Evolutionary conservation across 2,888 invertebrate genomes (phyloP), one percentile per base, ranked within the genome.

Genomic region (Halocaridina rubra): DNA sequence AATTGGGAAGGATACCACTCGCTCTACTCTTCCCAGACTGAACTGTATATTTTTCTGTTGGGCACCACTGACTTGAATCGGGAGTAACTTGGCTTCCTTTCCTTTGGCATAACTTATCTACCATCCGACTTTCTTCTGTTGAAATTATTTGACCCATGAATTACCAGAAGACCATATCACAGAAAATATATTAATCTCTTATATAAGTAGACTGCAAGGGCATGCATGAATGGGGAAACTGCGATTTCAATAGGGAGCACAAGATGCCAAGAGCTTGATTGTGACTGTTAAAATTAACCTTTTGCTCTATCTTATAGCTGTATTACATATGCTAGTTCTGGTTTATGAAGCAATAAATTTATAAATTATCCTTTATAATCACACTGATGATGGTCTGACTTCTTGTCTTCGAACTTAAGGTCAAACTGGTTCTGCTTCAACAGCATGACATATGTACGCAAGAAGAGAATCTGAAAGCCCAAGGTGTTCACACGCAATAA

Each of bases 81-180:
- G 81, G 81, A n/a, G 76, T 29, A 33, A 81, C 53, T 69, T 81
- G 76, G 53, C 76, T 81, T 74, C 72, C 67, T 3, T 53, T 16
- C 30, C 59, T 67, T 57, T 32, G 53, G 29, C 69, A 57, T 27
- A 64, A 16, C 59, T 74, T 74, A 46, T 46, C 46, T n/a, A 2
- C 53, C 53, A 53, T 19, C 29, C 69, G 16, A 69, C 30, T 32
- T 69, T 16, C 30, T 30, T 29, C 69, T 69, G 69, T 69, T 32
- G 32, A 3, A 69, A 69, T 69, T 22, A 69, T 27, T 22, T 22
- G 19, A n/a, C 7, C n/a, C 53, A 53, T 53, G 53, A 53, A 53
- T 13, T 19, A 53, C 19, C 53, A 53, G 19, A n/a, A 22, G 59
- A 22, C 59, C 19, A 0, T 10, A 59, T 59, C 19, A 7, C n/a